Percentiles rank a stretch among this genome's conserved stretches.
Evolutionary conservation across 2,888 invertebrate species (phyloP).

Genomic region (Belgica antarctica): DNA sequence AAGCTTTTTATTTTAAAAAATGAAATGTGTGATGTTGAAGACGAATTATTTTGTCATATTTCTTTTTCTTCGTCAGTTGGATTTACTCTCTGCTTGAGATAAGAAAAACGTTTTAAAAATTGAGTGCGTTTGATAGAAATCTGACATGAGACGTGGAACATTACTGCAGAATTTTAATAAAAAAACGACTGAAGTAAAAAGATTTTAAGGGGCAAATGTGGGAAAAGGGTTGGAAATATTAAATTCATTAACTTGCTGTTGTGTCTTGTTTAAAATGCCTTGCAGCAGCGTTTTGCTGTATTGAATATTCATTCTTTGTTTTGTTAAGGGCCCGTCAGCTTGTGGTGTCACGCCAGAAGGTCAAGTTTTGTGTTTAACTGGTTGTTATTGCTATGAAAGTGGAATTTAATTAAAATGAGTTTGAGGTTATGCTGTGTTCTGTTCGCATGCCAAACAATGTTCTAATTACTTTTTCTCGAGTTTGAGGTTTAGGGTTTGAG

Average conservation of each 20-base stretch:
- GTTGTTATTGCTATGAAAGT: too few relatives aligned
- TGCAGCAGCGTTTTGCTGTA: not conserved
- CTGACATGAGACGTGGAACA: constrained; percentile 6
- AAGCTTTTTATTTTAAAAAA: constrained; percentile 17
- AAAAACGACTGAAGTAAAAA: too few relatives aligned
- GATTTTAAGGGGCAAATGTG: not conserved
- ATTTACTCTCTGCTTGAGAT: not conserved
- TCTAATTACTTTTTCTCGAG: too few relatives aligned
- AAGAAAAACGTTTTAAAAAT: constrained; percentile 6
- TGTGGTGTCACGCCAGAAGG: too few relatives aligned
- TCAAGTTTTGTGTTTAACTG: too few relatives aligned
- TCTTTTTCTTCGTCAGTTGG: constrained; percentile 11
- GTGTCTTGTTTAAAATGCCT: not conserved
- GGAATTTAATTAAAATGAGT: too few relatives aligned
- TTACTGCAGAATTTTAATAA: too few relatives aligned
- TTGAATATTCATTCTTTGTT: not conserved
- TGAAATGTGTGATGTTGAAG: not conserved
- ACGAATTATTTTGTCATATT: constrained; percentile 18
- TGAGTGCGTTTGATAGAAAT: constrained; percentile 19
- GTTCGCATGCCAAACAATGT: too few relatives aligned
- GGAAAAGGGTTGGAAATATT: not conserved
- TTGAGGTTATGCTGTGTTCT: too few relatives aligned
- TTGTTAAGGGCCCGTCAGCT: too few relatives aligned
- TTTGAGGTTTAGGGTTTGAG: too few relatives aligned
- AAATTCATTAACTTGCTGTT: constrained; percentile 19